Conservation (phyloP, 2,113 vertebrate species). For the Labrus mixtus region DNA sequence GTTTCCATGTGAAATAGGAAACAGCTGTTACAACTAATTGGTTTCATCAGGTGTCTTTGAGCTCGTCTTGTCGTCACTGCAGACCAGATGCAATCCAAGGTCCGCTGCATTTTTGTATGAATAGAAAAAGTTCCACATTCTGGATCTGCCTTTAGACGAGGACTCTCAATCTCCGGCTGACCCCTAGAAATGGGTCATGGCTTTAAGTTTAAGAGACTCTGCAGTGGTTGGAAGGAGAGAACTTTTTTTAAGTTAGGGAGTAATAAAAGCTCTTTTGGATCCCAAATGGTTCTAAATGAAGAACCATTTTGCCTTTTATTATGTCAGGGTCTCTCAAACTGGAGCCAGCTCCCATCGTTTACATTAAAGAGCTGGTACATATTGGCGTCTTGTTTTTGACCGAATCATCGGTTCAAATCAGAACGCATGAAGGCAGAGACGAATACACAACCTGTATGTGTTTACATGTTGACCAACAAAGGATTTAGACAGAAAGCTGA, state of each 20-base stretch:
- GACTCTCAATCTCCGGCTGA: background rate
- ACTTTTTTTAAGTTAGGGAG: too few relatives aligned
- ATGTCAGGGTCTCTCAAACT: too few relatives aligned
- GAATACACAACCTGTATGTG: too few relatives aligned
- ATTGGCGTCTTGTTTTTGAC: too few relatives aligned
- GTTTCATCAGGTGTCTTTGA: background rate
- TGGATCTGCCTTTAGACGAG: background rate
- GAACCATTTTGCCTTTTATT: too few relatives aligned
- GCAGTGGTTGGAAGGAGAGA: background rate
- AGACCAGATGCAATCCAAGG: background rate
- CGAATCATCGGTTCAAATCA: too few relatives aligned
- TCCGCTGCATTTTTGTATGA: background rate
- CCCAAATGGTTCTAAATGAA: too few relatives aligned
- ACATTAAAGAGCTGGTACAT: too few relatives aligned
- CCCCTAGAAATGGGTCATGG: background rate
- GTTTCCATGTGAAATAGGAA: background rate
- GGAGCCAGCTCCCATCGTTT: too few relatives aligned
- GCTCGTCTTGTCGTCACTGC: background rate
- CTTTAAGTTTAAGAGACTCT: background rate
- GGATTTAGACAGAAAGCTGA: background rate
- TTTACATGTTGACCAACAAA: too few relatives aligned
- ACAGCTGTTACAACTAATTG: slow-evolving; percentile 14
- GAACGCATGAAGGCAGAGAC: too few relatives aligned
- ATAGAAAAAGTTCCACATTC: background rate
- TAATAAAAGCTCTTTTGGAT: too few relatives aligned